Evolutionary conservation across 2,113 vertebrate genomes (phyloP).

Genomic region (Anser cygnoides): DNA sequence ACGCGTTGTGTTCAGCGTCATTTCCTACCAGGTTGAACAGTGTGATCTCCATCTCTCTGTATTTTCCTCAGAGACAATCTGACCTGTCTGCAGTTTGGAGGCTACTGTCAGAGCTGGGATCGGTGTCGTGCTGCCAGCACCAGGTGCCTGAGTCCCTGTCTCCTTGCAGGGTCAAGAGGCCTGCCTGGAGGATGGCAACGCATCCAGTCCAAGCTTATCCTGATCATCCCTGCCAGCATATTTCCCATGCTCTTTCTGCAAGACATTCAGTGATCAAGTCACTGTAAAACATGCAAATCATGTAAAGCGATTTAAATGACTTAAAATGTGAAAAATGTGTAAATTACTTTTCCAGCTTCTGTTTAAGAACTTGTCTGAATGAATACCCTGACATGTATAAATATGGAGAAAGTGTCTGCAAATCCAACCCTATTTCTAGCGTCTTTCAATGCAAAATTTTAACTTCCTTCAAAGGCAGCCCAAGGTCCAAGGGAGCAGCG

Average conservation of each 20-base stretch:
- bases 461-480: not conserved
- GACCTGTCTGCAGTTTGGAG: not conserved
- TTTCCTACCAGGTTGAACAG: not conserved
- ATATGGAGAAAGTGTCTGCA: not conserved
- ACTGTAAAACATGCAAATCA: not conserved
- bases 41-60: not conserved
- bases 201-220: not conserved
- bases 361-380: not conserved
- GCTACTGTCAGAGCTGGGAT: not conserved
- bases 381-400: not conserved
- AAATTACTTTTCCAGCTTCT: not conserved
- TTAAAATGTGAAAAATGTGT: not conserved
- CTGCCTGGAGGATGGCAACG: not conserved
- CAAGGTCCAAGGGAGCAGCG: not conserved
- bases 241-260: not conserved
- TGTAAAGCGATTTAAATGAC: not conserved
- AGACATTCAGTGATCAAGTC: not conserved
- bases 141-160: not conserved
- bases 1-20: not conserved
- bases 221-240: not conserved
- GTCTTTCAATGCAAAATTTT: not conserved
- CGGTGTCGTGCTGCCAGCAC: not conserved
- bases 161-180: not conserved
- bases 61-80: not conserved
- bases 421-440: not conserved